Evolutionary conservation across 37 sponge, comb jelly and placozoan genomes (phyloP).

Genomic region (Haliclona indistincta): DNA sequence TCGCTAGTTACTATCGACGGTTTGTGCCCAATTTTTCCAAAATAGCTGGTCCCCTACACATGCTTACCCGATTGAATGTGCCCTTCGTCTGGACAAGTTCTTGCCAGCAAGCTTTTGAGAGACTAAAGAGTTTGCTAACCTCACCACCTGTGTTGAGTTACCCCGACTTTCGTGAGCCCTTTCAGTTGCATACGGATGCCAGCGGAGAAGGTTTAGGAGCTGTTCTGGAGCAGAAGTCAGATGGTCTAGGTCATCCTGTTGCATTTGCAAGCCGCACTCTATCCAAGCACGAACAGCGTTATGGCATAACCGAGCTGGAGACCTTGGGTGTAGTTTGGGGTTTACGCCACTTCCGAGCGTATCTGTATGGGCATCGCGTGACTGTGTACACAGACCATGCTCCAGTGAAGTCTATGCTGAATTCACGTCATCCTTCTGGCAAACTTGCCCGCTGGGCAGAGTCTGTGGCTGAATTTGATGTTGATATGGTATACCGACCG

Average conservation of each 20-base stretch:
- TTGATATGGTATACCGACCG: slow-evolving; percentile 26
- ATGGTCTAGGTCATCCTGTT: slow-evolving; percentile 26
- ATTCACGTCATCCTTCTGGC: slow-evolving; percentile 10
- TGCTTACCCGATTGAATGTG: not conserved
- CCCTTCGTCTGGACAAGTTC: slow-evolving; percentile 3
- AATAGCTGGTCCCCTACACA: slow-evolving; percentile 12
- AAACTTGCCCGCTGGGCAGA: slow-evolving; percentile 11
- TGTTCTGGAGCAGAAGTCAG: slow-evolving; percentile 33
- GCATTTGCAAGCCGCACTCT: slow-evolving; percentile 51
- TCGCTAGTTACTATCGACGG: slow-evolving; percentile 28
- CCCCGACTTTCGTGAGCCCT: slow-evolving; percentile 28
- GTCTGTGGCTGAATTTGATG: slow-evolving; percentile 15
- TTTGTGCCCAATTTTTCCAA: slow-evolving; percentile 30
- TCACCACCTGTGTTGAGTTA: slow-evolving; percentile 35
- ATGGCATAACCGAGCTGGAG: slow-evolving; percentile 54
- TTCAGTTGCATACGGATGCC: slow-evolving; percentile 45
- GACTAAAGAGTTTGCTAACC: not conserved
- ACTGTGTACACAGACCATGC: slow-evolving; percentile 45
- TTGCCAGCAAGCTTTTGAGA: slow-evolving; percentile 4
- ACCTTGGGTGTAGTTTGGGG: slow-evolving; percentile 52
- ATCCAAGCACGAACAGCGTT: slow-evolving; percentile 23
- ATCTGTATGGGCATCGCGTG: slow-evolving; percentile 34
- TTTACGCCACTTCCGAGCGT: slow-evolving; percentile 32
- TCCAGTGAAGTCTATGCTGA: slow-evolving; percentile 22
- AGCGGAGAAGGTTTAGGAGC: slow-evolving; percentile 45